These are phyloP conservation scores for Drosophila pruinosa DNA, from an alignment of 1,140 invertebrate species.

Conservation along the genomic window DNA sequence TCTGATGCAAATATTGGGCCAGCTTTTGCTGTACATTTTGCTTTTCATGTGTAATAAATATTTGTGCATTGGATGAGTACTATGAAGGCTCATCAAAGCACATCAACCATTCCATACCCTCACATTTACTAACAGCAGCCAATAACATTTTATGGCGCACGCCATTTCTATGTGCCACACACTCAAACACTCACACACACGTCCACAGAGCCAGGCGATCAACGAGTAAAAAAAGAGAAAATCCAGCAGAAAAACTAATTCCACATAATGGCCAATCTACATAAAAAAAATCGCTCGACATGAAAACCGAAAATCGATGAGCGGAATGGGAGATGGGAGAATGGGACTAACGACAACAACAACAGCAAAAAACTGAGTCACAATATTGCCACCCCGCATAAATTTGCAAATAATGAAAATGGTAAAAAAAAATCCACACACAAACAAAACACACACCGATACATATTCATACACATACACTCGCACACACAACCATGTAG, in stretches of 20 bases:
- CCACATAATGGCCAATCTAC: constrained; percentile 78
- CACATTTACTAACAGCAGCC: constrained; percentile 48
- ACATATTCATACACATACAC: constrained; percentile 14
- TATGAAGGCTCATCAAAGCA: constrained; percentile 22
- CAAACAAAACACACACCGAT: constrained; percentile 9
- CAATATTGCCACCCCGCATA: constrained; percentile 67
- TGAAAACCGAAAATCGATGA: constrained; percentile 69
- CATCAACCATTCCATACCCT: constrained; percentile 31
- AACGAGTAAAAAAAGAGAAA: constrained; percentile 51
- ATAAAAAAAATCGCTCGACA: constrained; percentile 73
- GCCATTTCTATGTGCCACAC: constrained; percentile 61
- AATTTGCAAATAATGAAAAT: constrained; percentile 79
- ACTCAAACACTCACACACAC: constrained; percentile 4
- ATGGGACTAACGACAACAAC: neutral
- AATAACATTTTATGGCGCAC: constrained; percentile 65
- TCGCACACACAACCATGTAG: neutral
- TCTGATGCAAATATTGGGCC: neutral
- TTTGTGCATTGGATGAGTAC: neutral
- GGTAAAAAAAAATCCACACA: constrained; percentile 64
- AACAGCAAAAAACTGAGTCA: constrained; percentile 24
- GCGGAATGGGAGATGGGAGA: constrained; percentile 30
- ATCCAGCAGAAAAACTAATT: constrained; percentile 66
- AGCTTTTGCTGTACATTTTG: neutral
- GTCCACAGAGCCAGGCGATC: constrained; percentile 6
- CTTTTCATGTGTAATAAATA: neutral